phyloP scores from a whole-genome alignment of 2,797 vertebrate species.

The Alosa sapidissima region DNA sequence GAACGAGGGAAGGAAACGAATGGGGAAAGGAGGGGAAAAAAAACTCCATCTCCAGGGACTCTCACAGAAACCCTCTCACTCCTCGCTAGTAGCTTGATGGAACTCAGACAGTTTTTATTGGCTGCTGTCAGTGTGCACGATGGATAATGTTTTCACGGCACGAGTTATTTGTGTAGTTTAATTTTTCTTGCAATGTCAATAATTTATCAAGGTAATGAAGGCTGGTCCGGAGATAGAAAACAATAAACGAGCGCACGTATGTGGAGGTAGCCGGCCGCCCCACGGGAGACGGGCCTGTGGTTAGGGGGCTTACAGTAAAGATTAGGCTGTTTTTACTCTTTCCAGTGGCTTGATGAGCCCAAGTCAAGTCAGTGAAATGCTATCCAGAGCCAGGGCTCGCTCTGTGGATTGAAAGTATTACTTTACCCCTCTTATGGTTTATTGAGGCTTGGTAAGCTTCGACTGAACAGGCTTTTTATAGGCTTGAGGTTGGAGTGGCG shows the following conservation, averaged over 20 bases:
- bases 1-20: slow-evolving; percentile 23
- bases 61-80: slow-evolving; percentile 46
- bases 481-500: slow-evolving; percentile 8
- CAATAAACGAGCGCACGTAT: slow-evolving; percentile 58
- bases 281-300: slow-evolving; percentile 49
- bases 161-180: slow-evolving; percentile 72
- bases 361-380: slow-evolving; percentile 45
- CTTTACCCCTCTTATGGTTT: slow-evolving; percentile 39
- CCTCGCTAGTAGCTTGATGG: slow-evolving; percentile 71
- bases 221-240: slow-evolving; percentile 66
- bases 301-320: slow-evolving; percentile 36
- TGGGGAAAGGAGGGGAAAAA: background rate
- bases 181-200: slow-evolving; percentile 75
- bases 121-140: slow-evolving; percentile 63
- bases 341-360: slow-evolving; percentile 27
- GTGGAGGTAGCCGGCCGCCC: slow-evolving; percentile 62
- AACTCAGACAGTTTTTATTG: slow-evolving; percentile 75
- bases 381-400: slow-evolving; percentile 29
- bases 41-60: slow-evolving; percentile 39
- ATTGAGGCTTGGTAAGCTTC: slow-evolving; percentile 54
- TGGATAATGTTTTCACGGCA: slow-evolving; percentile 75
- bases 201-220: slow-evolving; percentile 76
- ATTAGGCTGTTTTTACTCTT: slow-evolving; percentile 30
- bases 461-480: slow-evolving; percentile 39
- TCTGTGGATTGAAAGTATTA: slow-evolving; percentile 13